A percentile compares a stretch with the other conserved stretches of the same genome.
These are phyloP conservation scores for Scomberomorus guttatus DNA, from an alignment of 2,797 vertebrate genomes.

Conservation along the genomic window DNA sequence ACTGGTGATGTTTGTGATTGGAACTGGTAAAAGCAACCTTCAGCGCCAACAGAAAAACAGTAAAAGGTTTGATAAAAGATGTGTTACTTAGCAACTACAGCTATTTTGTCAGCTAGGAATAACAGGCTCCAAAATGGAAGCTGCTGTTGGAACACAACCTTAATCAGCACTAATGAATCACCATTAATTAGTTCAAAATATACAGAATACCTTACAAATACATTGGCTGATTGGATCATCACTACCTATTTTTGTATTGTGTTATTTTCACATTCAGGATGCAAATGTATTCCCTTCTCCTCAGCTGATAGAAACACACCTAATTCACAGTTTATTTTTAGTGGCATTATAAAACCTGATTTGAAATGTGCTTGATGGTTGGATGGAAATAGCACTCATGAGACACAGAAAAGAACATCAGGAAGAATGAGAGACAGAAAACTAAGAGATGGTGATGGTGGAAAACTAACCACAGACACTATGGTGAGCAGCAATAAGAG, in stretches of 20 bases:
- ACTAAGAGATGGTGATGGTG: background rate
- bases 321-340: constrained; percentile 22
- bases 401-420: constrained; percentile 8
- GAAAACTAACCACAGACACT: background rate
- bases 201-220: too few relatives aligned
- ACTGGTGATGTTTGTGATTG: too few relatives aligned
- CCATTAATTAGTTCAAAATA: too few relatives aligned
- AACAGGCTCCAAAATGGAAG: background rate
- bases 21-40: too few relatives aligned
- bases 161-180: background rate
- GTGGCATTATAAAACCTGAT: background rate
- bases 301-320: background rate
- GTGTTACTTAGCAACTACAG: too few relatives aligned
- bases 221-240: too few relatives aligned
- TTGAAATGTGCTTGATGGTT: constrained; percentile 20
- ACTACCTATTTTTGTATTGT: background rate
- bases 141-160: too few relatives aligned
- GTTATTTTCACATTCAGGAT: background rate
- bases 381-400: constrained; percentile 7
- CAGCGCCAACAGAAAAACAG: too few relatives aligned
- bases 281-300: constrained; percentile 11
- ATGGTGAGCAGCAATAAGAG: background rate
- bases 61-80: too few relatives aligned
- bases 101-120: too few relatives aligned
- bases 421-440: background rate